Conservation (phyloP, 1,140 invertebrate species). For the Reticulitermes speratus region DNA sequence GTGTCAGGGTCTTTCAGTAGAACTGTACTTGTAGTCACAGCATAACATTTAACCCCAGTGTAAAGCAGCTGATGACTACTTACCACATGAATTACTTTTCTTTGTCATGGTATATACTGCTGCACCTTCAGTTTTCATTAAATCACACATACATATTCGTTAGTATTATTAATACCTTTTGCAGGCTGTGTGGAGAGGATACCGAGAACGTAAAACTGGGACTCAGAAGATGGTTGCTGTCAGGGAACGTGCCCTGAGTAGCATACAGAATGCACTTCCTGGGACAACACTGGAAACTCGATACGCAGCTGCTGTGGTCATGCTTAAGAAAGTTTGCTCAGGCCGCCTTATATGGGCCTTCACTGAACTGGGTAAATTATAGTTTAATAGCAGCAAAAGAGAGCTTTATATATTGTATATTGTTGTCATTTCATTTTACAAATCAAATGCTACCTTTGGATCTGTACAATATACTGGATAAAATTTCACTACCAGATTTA, state of each 20-base stretch:
- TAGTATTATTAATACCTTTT: slow-evolving; percentile 31
- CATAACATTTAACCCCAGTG: too few relatives aligned
- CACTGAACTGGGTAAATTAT: slow-evolving; percentile 25
- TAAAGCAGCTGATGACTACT: too few relatives aligned
- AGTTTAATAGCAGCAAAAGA: not conserved
- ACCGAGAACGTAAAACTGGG: slow-evolving; percentile 47
- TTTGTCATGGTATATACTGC: too few relatives aligned
- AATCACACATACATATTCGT: too few relatives aligned
- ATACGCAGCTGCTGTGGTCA: not conserved
- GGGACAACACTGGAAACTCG: not conserved
- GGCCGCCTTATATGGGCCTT: slow-evolving; percentile 42
- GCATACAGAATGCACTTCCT: slow-evolving; percentile 40
- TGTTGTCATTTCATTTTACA: too few relatives aligned
- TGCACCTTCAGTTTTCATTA: too few relatives aligned
- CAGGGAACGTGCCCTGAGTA: slow-evolving; percentile 50
- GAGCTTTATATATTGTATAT: not conserved
- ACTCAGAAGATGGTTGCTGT: slow-evolving; percentile 40
- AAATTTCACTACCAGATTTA: too few relatives aligned
- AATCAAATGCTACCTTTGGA: too few relatives aligned
- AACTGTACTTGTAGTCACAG: too few relatives aligned
- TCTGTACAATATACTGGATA: too few relatives aligned
- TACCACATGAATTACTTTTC: too few relatives aligned
- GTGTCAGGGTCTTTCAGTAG: too few relatives aligned
- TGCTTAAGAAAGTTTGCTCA: not conserved
- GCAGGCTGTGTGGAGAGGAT: slow-evolving; percentile 62